Base-by-base conservation (phyloP, 2,888 invertebrate genomes). In the Steinernema carpocapsae region DNA sequence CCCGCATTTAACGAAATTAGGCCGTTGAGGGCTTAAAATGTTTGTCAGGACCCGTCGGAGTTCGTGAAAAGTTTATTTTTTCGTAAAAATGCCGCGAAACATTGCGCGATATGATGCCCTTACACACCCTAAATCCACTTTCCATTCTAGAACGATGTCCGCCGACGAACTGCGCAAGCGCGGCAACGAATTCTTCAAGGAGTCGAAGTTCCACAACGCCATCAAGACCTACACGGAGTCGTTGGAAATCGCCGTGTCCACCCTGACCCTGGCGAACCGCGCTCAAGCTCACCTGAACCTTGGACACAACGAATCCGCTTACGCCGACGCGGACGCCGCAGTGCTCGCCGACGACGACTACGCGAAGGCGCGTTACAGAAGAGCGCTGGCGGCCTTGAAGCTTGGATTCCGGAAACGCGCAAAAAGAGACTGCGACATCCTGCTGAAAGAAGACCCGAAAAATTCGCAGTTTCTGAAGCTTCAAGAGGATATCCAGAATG, bases 281-380 rank as follows among this genome's bases (percentile, higher is more conserved):
- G 64, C 64, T n/a, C 64, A 64, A 32, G 64, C 64, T 17, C 64
- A 64, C 19, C 64, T 64, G 7, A 75, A 75, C 24, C 42, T 75
- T 46, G 46, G 26, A n/a, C 77, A 70, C 71, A 70, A 32, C 19
- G 64, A 64, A 32, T 64, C 64, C 17, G 64, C 64, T 7, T 64
- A 64, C 32, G 64, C 64, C 37, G 64, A 64, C 26, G 64, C 64
- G 7, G 64, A 64, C 19, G 26, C 64, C 32, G 64, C 64, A 2
- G 64, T 64, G 7, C 4, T 26, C 32, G 32, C 29, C 32, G 64
- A 64, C 19, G 64, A n/a, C 22, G 64, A 29, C 32, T 64, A 64
- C 37, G 26, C 64, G 64, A 64, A 64, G 64, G 64, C 32, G 6
- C 64, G 64, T 1, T 64, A 32, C 37, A 26, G 64, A 1, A 24